Percentiles rank a stretch among this genome's conserved stretches.
phyloP scores from a whole-genome alignment of 1,140 invertebrate genomes.

The Melanaphis sacchari region DNA sequence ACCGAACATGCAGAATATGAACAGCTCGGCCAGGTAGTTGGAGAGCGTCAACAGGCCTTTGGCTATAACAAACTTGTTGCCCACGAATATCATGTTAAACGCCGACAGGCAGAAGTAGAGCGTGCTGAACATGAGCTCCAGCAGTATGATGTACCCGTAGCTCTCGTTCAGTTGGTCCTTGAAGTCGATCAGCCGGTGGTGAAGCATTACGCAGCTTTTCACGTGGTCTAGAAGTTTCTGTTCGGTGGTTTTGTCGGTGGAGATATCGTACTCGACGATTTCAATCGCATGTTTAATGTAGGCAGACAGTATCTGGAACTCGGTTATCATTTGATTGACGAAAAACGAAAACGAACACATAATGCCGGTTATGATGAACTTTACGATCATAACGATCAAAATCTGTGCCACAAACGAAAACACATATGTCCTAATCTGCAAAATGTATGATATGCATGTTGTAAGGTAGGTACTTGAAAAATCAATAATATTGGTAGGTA shows the following conservation, averaged over 20 bases:
- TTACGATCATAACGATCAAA: not conserved
- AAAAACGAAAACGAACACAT: conserved; percentile 34
- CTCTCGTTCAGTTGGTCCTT: conserved; percentile 21
- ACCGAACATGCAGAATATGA: conserved; percentile 34
- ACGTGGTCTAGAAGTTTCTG: not conserved
- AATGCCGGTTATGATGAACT: conserved; percentile 32
- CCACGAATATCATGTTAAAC: conserved; percentile 30
- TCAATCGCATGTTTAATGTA: not conserved
- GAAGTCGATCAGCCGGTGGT: not conserved
- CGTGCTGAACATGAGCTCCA: conserved; percentile 23
- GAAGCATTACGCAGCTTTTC: not conserved
- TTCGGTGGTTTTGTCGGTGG: not conserved
- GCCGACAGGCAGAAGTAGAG: conserved; percentile 14
- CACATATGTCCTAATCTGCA: not conserved
- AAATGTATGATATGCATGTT: not conserved
- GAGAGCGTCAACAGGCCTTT: not conserved
- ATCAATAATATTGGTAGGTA: not conserved
- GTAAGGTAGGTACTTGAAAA: not conserved
- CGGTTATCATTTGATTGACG: conserved; percentile 18
- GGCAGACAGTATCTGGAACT: not conserved
- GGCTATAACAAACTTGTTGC: conserved; percentile 16
- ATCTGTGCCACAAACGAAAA: not conserved
- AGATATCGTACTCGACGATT: not conserved
- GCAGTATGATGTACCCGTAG: not conserved
- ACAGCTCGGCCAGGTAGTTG: conserved; percentile 21